Base-by-base conservation (phyloP, 1,140 invertebrate species). In the Elymnias hypermnestra region DNA sequence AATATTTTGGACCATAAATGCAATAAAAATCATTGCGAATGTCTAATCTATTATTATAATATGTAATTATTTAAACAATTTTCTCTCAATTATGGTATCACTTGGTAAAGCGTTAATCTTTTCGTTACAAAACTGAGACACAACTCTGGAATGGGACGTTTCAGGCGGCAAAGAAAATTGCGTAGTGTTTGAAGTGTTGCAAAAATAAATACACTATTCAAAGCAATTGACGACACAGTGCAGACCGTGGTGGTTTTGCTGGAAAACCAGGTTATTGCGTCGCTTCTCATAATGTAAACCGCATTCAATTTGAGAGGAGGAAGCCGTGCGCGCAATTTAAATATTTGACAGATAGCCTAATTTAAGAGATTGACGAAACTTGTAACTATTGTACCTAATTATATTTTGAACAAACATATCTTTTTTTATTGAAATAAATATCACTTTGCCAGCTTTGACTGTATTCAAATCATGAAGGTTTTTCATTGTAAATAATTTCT, bases 221-320 rank as follows among this genome's bases (percentile, higher is more conserved):
- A n/a, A 33, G 29, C 41, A 28, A 41, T 45, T 21, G 44, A 29
- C 46, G 51, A 43, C 39, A 45, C 25, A 35, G 28, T 26, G 10
- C 26, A 14, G 41, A 25, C 38, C 41, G 46, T 49, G 46, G 46
- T 40, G 7, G 28, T 28, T 25, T 17, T 22, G 42, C 28, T 45
- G 47, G 31, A 41, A 41, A 31, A 41, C 42, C 31, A 13, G 33
- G 36, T 12, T 33, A 33, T 72, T 71, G 64, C 66, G 47, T 57
- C 41, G 53, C 38, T 47, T 61, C 51, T 53, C 55, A 50, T 60
- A 66, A 67, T 44, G 48, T 35, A 58, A 72, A 77, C 73, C 73
- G 63, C 73, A 77, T 69, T 66, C 72, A 72, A 74, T 77, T 58
- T 65, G 39, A 63, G 57, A 68, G 46, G 44, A 76, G 64, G 69